Percentiles rank a stretch among this genome's conserved stretches.
phyloP scores from a whole-genome alignment of 1,140 invertebrate species.

The Anastrepha obliqua region DNA sequence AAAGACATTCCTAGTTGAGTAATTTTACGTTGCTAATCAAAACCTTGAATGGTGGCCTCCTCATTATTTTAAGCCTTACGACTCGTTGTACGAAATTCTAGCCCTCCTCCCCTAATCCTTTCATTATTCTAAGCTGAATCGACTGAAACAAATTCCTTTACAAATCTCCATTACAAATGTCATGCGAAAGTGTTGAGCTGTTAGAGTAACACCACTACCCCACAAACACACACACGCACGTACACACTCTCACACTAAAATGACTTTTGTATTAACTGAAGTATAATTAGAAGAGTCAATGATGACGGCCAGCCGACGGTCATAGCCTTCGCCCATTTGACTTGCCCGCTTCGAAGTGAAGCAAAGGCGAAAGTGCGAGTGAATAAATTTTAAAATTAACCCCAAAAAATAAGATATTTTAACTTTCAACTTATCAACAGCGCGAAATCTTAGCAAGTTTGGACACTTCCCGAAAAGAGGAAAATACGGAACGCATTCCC shows the following conservation, averaged over 20 bases:
- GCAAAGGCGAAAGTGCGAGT: background rate
- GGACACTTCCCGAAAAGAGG: background rate
- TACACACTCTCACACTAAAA: background rate
- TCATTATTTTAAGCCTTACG: background rate
- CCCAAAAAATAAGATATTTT: constrained; percentile 45
- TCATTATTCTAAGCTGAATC: background rate
- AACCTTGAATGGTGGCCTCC: too few species aligned
- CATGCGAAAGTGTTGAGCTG: background rate
- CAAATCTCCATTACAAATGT: background rate
- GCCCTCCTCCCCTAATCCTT: background rate
- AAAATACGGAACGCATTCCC: constrained; percentile 22
- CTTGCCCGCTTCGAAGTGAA: background rate
- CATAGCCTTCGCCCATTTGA: background rate
- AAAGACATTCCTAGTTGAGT: too few species aligned
- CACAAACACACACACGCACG: background rate
- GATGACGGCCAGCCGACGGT: background rate
- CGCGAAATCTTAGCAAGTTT: constrained; percentile 38
- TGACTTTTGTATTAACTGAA: constrained; percentile 33
- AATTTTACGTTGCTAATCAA: too few species aligned
- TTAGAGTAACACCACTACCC: background rate
- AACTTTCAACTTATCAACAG: constrained; percentile 39
- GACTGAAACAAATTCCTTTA: background rate
- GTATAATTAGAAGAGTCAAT: constrained; percentile 39
- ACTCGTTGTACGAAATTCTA: background rate
- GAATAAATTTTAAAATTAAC: constrained; percentile 24